A percentile compares a stretch with the other conserved stretches of the same genome.
Conservation (phyloP, 2,797 vertebrate species). For the Rhinoraja longicauda region DNA sequence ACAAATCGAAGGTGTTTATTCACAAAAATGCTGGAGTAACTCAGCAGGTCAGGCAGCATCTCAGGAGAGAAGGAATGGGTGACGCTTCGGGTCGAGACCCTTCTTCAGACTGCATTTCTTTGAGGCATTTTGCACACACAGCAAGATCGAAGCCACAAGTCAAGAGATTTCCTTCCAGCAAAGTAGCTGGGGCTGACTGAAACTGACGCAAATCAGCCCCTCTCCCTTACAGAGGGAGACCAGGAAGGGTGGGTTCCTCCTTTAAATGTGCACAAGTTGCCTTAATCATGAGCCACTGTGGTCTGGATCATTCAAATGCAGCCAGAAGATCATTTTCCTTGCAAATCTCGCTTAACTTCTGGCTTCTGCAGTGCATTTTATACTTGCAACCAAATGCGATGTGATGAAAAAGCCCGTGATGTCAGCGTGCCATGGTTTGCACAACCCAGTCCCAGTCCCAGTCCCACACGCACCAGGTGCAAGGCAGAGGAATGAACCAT, state of each 20-base stretch:
- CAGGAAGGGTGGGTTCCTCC: background rate
- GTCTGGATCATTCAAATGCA: background rate
- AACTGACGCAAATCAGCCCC: no score
- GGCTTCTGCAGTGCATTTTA: background rate
- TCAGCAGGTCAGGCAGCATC: no score
- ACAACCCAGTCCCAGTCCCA: background rate
- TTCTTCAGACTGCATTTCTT: no score
- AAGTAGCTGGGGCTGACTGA: background rate
- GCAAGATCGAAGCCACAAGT: background rate
- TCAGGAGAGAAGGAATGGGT: no score
- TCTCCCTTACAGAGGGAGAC: no score
- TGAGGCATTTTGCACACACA: no score
- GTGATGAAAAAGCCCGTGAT: background rate
- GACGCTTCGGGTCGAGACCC: no score
- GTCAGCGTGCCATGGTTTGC: background rate
- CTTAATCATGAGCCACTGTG: background rate
- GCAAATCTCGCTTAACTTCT: background rate
- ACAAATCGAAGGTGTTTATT: no score
- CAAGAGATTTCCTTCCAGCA: background rate
- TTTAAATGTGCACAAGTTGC: background rate
- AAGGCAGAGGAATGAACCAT: background rate
- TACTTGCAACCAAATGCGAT: background rate
- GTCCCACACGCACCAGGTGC: background rate
- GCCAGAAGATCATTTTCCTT: background rate
- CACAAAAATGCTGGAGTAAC: no score